Conservation (phyloP, 2,113 vertebrate species). For the Eurypyga helias region DNA sequence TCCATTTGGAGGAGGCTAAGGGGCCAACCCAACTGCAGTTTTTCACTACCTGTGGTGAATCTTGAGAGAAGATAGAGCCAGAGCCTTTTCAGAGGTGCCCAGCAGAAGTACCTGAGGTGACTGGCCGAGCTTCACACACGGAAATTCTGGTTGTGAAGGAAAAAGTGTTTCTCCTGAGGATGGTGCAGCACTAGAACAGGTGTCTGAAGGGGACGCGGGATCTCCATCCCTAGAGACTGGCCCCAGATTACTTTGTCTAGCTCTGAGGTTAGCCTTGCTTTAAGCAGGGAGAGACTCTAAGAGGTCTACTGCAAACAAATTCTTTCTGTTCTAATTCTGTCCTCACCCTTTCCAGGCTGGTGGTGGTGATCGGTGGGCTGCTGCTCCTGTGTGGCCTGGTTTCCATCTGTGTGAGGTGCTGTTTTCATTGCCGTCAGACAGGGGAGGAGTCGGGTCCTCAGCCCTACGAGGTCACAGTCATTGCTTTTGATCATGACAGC, state of each 20-base stretch:
- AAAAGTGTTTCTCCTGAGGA: neutral
- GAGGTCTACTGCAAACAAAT: neutral
- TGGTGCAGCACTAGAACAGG: neutral
- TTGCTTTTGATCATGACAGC: conserved; percentile 81
- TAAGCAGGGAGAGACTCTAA: neutral
- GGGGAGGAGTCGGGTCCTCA: conserved; percentile 49
- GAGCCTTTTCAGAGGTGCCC: neutral
- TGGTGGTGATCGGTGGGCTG: conserved; percentile 64
- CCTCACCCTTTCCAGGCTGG: conserved; percentile 64
- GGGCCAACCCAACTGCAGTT: neutral
- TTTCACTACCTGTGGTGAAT: neutral
- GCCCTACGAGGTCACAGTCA: conserved; percentile 81
- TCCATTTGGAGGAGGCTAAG: neutral
- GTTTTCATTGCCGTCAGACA: conserved; percentile 49
- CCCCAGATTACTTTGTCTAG: too few species aligned
- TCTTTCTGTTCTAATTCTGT: neutral
- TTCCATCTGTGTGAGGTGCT: conserved; percentile 74
- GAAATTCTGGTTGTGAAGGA: neutral
- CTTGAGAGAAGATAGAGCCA: neutral
- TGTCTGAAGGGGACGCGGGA: neutral
- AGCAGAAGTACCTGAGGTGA: neutral
- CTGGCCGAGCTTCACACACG: neutral
- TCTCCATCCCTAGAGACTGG: neutral
- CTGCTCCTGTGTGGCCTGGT: conserved; percentile 75
- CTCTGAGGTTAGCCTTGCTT: neutral